Conservation (phyloP, 2,797 vertebrate species). For the Pagetopsis macropterus region DNA sequence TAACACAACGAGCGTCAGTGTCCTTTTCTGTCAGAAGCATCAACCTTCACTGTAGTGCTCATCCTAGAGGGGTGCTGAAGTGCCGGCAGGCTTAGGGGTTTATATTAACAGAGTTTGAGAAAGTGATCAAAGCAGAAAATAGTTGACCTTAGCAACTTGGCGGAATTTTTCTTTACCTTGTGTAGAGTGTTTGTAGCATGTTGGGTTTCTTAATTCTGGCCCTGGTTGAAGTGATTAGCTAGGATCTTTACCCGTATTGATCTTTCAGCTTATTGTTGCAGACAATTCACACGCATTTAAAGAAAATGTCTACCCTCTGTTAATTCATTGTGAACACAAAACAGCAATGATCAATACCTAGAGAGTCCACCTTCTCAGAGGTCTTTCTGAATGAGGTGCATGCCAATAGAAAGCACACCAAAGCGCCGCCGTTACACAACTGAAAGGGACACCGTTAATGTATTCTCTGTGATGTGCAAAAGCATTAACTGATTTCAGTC, state of each 20-base stretch:
- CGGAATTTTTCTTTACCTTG: conserved; percentile 34
- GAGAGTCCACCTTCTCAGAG: conserved; percentile 51
- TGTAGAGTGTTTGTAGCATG: conserved; percentile 17
- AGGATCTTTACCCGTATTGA: conserved; percentile 58
- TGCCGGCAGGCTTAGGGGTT: conserved; percentile 53
- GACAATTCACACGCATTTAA: conserved; percentile 64
- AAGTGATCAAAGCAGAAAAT: conserved; percentile 67
- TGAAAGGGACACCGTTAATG: conserved; percentile 55
- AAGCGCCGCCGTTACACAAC: conserved; percentile 47
- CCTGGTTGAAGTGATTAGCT: conserved; percentile 52
- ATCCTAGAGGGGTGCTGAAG: conserved; percentile 30
- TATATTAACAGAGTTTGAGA: conserved; percentile 56
- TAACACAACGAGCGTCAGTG: conserved; percentile 45
- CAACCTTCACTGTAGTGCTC: conserved; percentile 59
- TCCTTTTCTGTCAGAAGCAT: conserved; percentile 68
- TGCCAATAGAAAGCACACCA: conserved; percentile 59
- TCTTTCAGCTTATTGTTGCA: conserved; percentile 53
- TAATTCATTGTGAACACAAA: conserved; percentile 69
- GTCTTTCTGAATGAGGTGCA: conserved; percentile 31
- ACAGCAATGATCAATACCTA: conserved; percentile 53
- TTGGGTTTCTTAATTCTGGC: conserved; percentile 36
- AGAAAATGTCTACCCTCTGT: conserved; percentile 38
- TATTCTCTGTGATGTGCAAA: conserved; percentile 59
- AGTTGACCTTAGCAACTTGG: conserved; percentile 54
- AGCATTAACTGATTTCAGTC: conserved; percentile 66